Conservation (phyloP, 2,113 vertebrate species). For the Blennius ocellaris region DNA sequence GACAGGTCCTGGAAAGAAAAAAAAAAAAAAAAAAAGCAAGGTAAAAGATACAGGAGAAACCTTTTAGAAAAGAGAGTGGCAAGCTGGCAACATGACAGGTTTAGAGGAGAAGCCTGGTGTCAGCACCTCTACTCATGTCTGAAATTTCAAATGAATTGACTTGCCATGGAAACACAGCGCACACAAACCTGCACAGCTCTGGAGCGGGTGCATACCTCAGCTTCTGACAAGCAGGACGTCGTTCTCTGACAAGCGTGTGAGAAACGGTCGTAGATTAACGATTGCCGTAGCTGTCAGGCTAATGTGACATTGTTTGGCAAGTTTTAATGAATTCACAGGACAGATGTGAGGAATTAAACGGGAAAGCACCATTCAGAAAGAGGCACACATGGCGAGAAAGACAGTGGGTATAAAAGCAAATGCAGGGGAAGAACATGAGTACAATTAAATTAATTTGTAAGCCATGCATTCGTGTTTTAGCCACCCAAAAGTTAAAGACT, state of each 20-base stretch:
- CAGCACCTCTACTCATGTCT: constrained; percentile 38
- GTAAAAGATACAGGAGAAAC: constrained; percentile 44
- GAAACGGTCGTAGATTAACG: constrained; percentile 19
- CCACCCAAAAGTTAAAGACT: constrained; percentile 45
- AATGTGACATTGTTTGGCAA: constrained; percentile 2
- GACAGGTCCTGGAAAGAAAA: constrained; percentile 55
- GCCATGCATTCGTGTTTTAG: constrained; percentile 32
- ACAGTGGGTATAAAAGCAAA: too few relatives aligned
- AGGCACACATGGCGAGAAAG: too few relatives aligned
- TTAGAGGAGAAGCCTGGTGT: constrained; percentile 32
- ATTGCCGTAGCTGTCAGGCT: not conserved
- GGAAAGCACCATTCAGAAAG: too few relatives aligned
- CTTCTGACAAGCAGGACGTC: constrained; percentile 16
- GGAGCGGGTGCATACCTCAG: constrained; percentile 27
- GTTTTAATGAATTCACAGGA: not conserved
- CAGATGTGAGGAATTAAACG: too few relatives aligned
- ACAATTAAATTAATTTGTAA: not conserved
- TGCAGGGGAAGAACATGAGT: too few relatives aligned
- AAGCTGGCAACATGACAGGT: constrained; percentile 61
- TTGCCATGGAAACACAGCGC: constrained; percentile 40
- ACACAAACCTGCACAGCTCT: constrained; percentile 34
- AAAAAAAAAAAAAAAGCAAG: not conserved
- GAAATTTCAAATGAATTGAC: constrained; percentile 55
- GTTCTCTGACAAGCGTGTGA: constrained; percentile 36
- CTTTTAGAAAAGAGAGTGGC: constrained; percentile 61